Conservation (phyloP, 2,888 invertebrate genomes). For the Didymodactylos carnosus region DNA sequence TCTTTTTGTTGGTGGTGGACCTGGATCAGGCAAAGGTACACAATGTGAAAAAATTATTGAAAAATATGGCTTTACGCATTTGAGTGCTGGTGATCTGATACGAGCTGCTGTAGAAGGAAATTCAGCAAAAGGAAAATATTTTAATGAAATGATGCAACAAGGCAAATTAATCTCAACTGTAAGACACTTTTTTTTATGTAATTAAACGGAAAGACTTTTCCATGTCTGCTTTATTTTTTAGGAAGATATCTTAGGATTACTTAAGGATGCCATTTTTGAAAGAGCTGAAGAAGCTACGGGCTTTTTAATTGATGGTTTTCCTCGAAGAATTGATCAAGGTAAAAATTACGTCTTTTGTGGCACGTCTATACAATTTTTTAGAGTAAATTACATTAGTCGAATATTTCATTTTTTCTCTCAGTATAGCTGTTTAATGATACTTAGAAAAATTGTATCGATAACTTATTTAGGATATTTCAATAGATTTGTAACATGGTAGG, state of each 20-base stretch:
- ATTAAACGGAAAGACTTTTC: neutral
- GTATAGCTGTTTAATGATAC: too few species aligned
- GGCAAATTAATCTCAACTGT: constrained; percentile 66
- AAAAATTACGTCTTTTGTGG: too few species aligned
- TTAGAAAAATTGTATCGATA: too few species aligned
- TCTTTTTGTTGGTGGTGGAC: neutral
- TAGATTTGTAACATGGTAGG: too few species aligned
- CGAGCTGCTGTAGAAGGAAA: constrained; percentile 55
- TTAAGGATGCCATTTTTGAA: constrained; percentile 4
- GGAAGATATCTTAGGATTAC: constrained; percentile 8
- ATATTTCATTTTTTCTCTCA: too few species aligned
- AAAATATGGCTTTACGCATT: constrained; percentile 75
- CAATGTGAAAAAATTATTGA: constrained; percentile 76
- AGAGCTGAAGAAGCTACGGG: neutral
- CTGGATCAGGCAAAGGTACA: constrained; percentile 47
- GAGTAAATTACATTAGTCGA: too few species aligned
- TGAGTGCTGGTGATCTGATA: constrained; percentile 65
- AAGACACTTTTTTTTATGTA: too few species aligned
- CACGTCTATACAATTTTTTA: too few species aligned
- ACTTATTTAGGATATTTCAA: too few species aligned
- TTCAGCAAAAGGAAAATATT: constrained; percentile 19
- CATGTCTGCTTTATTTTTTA: neutral
- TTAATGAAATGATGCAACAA: constrained; percentile 68
- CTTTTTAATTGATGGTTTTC: constrained; percentile 10
- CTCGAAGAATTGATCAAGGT: constrained; percentile 10